Evolutionary conservation across 1,140 invertebrate genomes (phyloP).

Genomic region (Dolichoris vasculosae): DNA sequence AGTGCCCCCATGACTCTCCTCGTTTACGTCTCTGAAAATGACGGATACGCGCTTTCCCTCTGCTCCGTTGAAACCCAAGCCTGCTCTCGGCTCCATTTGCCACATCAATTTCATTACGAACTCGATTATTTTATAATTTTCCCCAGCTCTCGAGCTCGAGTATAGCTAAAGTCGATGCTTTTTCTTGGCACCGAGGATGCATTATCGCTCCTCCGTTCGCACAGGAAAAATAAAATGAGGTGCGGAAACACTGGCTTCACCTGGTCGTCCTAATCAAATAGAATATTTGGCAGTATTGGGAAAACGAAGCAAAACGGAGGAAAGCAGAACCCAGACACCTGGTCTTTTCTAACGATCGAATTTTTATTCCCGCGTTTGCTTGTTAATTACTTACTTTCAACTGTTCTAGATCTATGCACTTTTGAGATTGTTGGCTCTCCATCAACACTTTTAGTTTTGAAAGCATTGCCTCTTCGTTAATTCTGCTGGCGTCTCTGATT

Average conservation of each 20-base stretch:
- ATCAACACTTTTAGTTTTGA: slow-evolving; percentile 78
- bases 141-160: not conserved
- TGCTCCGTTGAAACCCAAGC: slow-evolving; percentile 68
- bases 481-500: slow-evolving; percentile 82
- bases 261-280: slow-evolving; percentile 47
- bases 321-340: not conserved
- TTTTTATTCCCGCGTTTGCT: slow-evolving; percentile 6
- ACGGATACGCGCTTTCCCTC: not conserved
- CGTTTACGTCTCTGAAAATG: slow-evolving; percentile 19
- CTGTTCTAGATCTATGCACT: slow-evolving; percentile 61
- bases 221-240: not conserved
- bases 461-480: slow-evolving; percentile 81
- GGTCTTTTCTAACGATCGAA: not conserved
- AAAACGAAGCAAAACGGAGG: no score
- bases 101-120: slow-evolving; percentile 42
- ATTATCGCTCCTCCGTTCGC: not conserved
- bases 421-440: slow-evolving; percentile 74
- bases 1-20: slow-evolving; percentile 49
- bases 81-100: slow-evolving; percentile 50
- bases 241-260: not conserved
- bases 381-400: slow-evolving; percentile 63
- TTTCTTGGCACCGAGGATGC: not conserved
- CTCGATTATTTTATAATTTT: slow-evolving; percentile 14
- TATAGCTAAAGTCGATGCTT: not conserved
- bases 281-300: not conserved